Percentiles rank a stretch among this genome's conserved stretches.
phyloP scores from a whole-genome alignment of 2,888 invertebrate species.

The Gortyna flavago region DNA sequence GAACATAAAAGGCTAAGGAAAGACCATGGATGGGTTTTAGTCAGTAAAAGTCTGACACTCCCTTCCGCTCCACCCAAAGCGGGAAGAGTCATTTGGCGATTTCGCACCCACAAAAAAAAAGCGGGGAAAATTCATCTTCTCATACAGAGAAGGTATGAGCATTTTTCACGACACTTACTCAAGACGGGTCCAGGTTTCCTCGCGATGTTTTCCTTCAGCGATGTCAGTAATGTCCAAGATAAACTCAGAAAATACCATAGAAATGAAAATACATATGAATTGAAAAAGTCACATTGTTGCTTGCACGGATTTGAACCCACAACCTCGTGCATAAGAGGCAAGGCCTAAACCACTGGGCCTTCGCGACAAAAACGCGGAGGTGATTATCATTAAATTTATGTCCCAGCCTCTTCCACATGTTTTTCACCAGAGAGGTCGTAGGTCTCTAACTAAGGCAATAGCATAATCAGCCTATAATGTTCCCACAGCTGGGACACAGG shows the following conservation, averaged over 20 bases:
- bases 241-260: background rate
- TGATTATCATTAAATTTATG: background rate
- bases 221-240: background rate
- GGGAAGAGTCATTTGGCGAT: too few species aligned
- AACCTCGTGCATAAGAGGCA: background rate
- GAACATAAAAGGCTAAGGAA: too few species aligned
- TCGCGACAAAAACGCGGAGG: background rate
- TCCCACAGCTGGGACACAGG: too few species aligned
- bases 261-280: background rate
- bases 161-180: background rate
- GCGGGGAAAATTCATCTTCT: too few species aligned
- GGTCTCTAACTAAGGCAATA: background rate
- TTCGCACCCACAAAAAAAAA: too few species aligned
- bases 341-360: background rate
- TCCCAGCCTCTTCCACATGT: background rate
- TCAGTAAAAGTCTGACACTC: too few species aligned
- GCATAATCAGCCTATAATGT: too few species aligned
- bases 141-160: background rate
- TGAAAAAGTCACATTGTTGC: background rate
- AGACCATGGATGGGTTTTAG: too few species aligned
- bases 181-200: background rate
- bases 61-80: too few species aligned
- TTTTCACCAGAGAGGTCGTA: background rate
- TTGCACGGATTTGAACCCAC: background rate
- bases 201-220: background rate